Evolutionary conservation across 2,113 vertebrate genomes (phyloP), one percentile per base, ranked within the genome.

Genomic region (Pseudonaja textilis): DNA sequence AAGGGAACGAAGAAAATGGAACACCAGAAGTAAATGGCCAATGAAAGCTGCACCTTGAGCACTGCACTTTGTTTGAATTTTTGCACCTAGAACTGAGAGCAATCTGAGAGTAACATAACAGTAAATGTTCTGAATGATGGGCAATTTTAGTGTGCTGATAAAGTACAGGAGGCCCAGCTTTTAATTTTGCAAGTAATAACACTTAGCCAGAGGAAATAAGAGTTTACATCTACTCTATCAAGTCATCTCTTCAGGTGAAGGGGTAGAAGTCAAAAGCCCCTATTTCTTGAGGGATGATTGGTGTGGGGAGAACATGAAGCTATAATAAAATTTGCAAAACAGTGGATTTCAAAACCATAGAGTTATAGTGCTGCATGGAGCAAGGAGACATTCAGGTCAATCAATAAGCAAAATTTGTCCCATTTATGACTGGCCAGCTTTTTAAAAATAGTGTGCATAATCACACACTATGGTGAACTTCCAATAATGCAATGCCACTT

Each of bases 31-130:
- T 88, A 93, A 90, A 93, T 94, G 88, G 93, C 85, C 95, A 94
- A 95, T 93, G 93, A 90, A 96, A 95, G n/a, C 91, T 91, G 92
- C 93, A 96, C 96, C 94, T 93, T 94, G 93, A 96, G 95, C 94
- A 20, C 50, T 96, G 95, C 93, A 96, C 95, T 96, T 90, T 94
- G 25, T 88, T 89, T 95, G 96, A 96, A 96, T 95, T 93, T 90
- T 94, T 86, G 85, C 85, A 64, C 89, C 91, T 25, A 69, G 0
- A 1, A 89, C 86, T 95, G 89, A 56, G 56, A 0, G 0, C 55
- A 88, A 95, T 95, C 93, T 90, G 93, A 94, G 92, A 93, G 89
- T 91, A 95, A 89, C 89, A 91, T 56, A 92, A 92, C 16, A 64
- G 11, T n/a, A 69, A 69, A 69, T 57, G 57, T 87, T 89, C 0